These are phyloP conservation scores for Ochlodes sylvanus DNA, from an alignment of 2,888 invertebrate species.

Conservation along the genomic window DNA sequence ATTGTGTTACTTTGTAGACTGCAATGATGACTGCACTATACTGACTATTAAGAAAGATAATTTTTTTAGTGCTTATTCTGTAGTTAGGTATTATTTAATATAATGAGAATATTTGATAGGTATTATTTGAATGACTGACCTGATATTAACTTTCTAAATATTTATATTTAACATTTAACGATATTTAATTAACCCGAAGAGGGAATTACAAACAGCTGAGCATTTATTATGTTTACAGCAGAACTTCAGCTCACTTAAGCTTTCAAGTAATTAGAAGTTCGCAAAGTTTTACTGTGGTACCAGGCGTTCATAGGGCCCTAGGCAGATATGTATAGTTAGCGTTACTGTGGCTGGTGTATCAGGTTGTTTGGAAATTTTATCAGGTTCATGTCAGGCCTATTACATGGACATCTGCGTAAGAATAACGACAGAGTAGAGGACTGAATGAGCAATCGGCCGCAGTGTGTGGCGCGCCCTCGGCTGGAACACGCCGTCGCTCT, in stretches of 20 bases:
- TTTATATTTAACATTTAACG: conserved; percentile 27
- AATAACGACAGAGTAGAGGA: conserved; percentile 73
- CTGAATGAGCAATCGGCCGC: conserved; percentile 79
- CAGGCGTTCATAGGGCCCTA: conserved; percentile 23
- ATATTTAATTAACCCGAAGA: conserved; percentile 35
- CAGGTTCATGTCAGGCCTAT: conserved; percentile 61
- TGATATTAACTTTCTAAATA: conserved; percentile 21
- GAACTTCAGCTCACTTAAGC: conserved; percentile 38
- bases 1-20: too few relatives aligned
- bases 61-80: too few relatives aligned
- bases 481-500: conserved; percentile 60
- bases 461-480: conserved; percentile 75
- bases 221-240: conserved; percentile 39
- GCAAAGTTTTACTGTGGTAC: conserved; percentile 35
- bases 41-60: too few relatives aligned
- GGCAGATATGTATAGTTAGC: conserved; percentile 12
- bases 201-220: conserved; percentile 37
- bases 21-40: too few relatives aligned
- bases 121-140: background rate
- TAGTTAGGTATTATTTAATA: too few relatives aligned
- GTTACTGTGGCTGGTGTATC: conserved; percentile 2
- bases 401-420: conserved; percentile 79
- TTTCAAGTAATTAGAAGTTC: conserved; percentile 37
- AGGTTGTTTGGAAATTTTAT: conserved; percentile 32
- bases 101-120: too few relatives aligned